A percentile compares a stretch with the other conserved stretches of the same genome.
Evolutionary conservation across 2,888 invertebrate species (phyloP).

Genomic region (Catocala fraxini): DNA sequence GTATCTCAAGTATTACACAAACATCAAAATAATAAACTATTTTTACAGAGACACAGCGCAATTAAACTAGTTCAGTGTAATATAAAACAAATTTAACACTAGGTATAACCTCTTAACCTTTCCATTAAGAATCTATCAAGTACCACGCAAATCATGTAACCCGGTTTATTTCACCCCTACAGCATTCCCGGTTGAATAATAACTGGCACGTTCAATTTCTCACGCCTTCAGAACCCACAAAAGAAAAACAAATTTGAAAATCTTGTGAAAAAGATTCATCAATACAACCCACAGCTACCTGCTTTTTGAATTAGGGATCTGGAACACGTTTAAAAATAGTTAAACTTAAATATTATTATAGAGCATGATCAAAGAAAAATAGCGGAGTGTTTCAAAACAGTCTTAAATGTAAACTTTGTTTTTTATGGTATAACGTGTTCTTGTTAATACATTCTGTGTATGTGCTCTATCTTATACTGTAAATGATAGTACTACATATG

Average conservation of each 20-base stretch:
- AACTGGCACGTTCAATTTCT: slow-evolving; percentile 1
- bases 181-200: slow-evolving; percentile 5
- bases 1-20: too few species aligned
- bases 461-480: too few species aligned
- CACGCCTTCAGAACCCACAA: slow-evolving; percentile 1
- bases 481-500: too few species aligned
- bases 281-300: slow-evolving; percentile 13
- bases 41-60: too few species aligned
- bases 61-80: not conserved
- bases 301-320: slow-evolving; percentile 14
- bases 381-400: not conserved
- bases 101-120: not conserved
- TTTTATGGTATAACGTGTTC: too few species aligned
- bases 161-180: slow-evolving; percentile 12
- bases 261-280: slow-evolving; percentile 7
- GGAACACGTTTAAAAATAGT: slow-evolving; percentile 17
- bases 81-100: not conserved
- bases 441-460: not conserved
- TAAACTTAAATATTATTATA: slow-evolving; percentile 12
- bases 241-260: not conserved
- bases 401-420: not conserved
- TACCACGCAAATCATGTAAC: not conserved
- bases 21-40: too few species aligned
- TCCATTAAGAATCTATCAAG: slow-evolving; percentile 4
- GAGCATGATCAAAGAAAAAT: slow-evolving; percentile 14